Evolutionary conservation across 1,140 invertebrate genomes (phyloP).

Genomic region (Kradibia gibbosae): DNA sequence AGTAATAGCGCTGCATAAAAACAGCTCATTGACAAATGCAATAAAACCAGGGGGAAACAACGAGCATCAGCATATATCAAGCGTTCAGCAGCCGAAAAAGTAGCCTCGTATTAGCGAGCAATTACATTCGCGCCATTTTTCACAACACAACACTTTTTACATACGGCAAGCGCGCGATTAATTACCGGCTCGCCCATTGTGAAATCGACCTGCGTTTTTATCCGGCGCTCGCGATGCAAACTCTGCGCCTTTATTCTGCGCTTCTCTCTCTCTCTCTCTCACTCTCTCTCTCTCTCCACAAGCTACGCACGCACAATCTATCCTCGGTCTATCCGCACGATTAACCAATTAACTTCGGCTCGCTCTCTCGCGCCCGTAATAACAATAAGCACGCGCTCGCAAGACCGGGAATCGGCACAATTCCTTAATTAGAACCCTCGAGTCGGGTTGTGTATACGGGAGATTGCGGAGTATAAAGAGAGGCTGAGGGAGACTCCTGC

Average conservation of each 20-base stretch:
- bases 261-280: too few relatives aligned
- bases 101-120: conserved; percentile 62
- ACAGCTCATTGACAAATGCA: not conserved
- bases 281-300: too few relatives aligned
- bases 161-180: conserved; percentile 55
- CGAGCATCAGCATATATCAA: not conserved
- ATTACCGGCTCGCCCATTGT: conserved; percentile 54
- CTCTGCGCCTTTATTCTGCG: conserved; percentile 47
- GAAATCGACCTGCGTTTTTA: conserved; percentile 12
- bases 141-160: not conserved
- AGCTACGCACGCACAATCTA: conserved; percentile 38
- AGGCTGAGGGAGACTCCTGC: not conserved
- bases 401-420: conserved; percentile 57
- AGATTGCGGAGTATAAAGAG: conserved; percentile 45
- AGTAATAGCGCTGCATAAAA: not conserved
- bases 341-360: conserved; percentile 65
- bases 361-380: conserved; percentile 40
- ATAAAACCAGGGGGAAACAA: conserved; percentile 13
- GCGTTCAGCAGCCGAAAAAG: conserved; percentile 14
- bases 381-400: not conserved
- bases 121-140: conserved; percentile 60
- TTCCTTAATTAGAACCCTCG: conserved; percentile 68
- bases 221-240: conserved; percentile 50
- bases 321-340: conserved; percentile 62
- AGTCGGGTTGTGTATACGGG: not conserved